These are phyloP conservation scores for Falco rusticolus DNA, from an alignment of 2,797 vertebrate genomes.

Conservation along the genomic window DNA sequence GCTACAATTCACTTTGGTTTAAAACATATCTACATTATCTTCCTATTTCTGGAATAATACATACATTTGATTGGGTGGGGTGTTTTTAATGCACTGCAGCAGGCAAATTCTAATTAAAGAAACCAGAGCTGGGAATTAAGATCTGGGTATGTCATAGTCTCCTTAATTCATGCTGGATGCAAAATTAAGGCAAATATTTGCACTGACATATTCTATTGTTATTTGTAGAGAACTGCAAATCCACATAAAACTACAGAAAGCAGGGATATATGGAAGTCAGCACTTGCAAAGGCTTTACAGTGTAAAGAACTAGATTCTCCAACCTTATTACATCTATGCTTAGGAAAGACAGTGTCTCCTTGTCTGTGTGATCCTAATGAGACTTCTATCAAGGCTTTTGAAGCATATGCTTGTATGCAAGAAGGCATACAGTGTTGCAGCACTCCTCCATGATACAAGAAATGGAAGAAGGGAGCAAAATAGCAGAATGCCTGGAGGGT, in stretches of 20 bases:
- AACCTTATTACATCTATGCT: not conserved
- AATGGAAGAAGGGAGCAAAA: not conserved
- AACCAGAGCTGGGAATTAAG: not conserved
- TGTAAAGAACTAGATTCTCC: not conserved
- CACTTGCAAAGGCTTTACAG: not conserved
- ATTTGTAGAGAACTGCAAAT: not conserved
- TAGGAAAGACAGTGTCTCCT: not conserved
- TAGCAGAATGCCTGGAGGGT: not conserved
- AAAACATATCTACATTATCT: not conserved
- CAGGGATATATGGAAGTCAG: not conserved
- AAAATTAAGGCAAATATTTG: not conserved
- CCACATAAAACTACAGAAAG: not conserved
- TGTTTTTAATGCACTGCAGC: not conserved
- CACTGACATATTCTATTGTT: not conserved
- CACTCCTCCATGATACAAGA: not conserved
- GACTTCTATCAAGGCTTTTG: not conserved
- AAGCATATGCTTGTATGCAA: not conserved
- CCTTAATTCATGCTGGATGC: not conserved
- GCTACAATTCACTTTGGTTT: not conserved
- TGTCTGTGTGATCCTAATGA: not conserved
- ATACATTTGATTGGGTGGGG: not conserved
- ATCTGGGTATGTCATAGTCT: not conserved
- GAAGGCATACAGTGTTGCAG: not conserved
- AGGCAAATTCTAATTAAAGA: not conserved
- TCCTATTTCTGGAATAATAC: not conserved